Conservation (phyloP, 2,888 invertebrate species). For the Plemyria rubiginata region DNA sequence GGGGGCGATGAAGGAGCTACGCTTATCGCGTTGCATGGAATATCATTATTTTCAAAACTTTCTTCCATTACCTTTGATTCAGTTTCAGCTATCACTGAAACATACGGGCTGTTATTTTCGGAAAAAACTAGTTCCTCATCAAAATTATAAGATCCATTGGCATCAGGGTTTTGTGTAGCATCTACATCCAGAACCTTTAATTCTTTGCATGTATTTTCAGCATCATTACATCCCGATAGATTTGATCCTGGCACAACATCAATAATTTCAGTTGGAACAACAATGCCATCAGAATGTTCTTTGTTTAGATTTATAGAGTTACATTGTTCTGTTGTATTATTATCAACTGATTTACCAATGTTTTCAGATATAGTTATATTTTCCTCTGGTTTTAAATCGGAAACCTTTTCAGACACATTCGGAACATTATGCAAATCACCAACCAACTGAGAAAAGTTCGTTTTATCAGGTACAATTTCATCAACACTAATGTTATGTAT, state of each 20-base stretch:
- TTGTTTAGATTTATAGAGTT: constrained; percentile 6
- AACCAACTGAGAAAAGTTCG: neutral
- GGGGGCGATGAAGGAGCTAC: constrained; percentile 62
- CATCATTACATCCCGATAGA: neutral
- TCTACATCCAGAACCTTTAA: constrained; percentile 1
- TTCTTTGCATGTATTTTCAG: neutral
- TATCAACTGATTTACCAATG: neutral
- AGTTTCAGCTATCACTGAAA: constrained; percentile 54
- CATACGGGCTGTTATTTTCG: constrained; percentile 64
- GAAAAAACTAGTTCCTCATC: constrained; percentile 61
- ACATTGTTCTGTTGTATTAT: constrained; percentile 8
- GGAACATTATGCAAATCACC: neutral
- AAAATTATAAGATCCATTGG: constrained; percentile 20
- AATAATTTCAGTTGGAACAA: constrained; percentile 44
- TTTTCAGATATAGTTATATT: constrained; percentile 8
- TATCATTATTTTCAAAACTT: constrained; percentile 44
- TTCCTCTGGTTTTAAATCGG: constrained; percentile 12
- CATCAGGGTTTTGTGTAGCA: constrained; percentile 8
- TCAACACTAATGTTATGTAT: constrained; percentile 23
- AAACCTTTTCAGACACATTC: constrained; percentile 4
- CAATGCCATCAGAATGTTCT: constrained; percentile 34
- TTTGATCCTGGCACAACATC: constrained; percentile 8
- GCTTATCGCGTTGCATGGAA: constrained; percentile 37
- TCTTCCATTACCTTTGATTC: constrained; percentile 29
- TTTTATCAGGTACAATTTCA: constrained; percentile 5